Evolutionary conservation across 2,797 vertebrate genomes (phyloP), one percentile per base, ranked within the genome.

Genomic region (Alcedo atthis): DNA sequence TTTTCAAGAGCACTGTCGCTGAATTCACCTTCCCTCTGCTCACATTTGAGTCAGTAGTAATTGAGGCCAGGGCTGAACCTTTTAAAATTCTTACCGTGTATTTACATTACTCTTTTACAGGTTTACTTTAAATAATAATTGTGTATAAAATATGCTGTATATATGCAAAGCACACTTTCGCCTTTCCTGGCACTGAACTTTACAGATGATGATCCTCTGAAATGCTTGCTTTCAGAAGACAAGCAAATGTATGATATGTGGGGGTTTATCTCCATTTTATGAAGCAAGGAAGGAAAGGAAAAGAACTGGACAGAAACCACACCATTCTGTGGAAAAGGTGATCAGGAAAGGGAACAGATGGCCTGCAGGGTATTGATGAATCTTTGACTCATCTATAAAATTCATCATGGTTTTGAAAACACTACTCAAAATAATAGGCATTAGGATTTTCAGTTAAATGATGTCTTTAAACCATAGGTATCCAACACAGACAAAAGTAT

Each of bases 81-180:
- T 94, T 94, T 57, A 89, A 92, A 92, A 92, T 66, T 92, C 62
- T 82, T 89, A 40, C 46, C 35, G 16, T 59, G 20, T 90, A 80
- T 94, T 95, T 95, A 93, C 37, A 88, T 84, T 82, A 82, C 32
- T 94, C 87, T 91, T 88, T 80, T 85, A 66, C 19, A 45, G 54
- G 43, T 89, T 94, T 93, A 87, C n/a, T 90, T 94, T 80, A 87
- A 90, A 70, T 77, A 93, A 92, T 75, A 89, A 77, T 25, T 0
- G 0, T 28, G 33, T 87, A 70, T 75, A 92, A 81, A 43, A 53
- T 33, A 85, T 0, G 3, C 22, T 55, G 32, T n/a, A 75, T 73
- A 87, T 59, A 85, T 4, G 1, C 55, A 89, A 87, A 81, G 40
- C 35, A 85, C 46, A 37, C 21, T 88, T 89, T 35, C 0, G 0